Base-by-base conservation (phyloP, 1,140 invertebrate genomes). In the Leptinotarsa texana region DNA sequence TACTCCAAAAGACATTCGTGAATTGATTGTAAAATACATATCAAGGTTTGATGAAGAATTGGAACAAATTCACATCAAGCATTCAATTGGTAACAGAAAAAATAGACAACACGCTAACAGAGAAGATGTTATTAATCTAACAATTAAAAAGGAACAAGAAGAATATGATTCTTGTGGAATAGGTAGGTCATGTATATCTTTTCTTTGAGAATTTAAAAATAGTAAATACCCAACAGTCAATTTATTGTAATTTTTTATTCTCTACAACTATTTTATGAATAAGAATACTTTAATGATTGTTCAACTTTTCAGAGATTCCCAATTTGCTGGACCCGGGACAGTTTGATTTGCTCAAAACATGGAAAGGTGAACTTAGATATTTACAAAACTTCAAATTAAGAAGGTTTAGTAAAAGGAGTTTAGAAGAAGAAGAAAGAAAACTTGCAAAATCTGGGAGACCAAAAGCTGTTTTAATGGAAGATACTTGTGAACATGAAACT, bases 151-250 rank as follows among this genome's bases (percentile, higher is more conserved):
- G 69, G 93, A 95, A 80, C 83, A 72, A 13, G 88, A 90, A 77
- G 93, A 95, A 80, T 94, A 90, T 80, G 85, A 91, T 67, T 90
- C 88, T 0, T 92, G 91, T 83, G 93, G 93, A 70, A 86, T 94
- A 78, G 92, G 91, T 91, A 86, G 72, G 47, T 71, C 0, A 27
- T 27, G 27, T 5, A 27, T 6, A 57, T 72, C 65, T 62, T 72
- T 27, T 73, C 63, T 66, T 62, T 63, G 22, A 63, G 11, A 22
- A 15, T 11, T 11, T 62, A n/a, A 62, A 62, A 62, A 57, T 72
- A 11, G 8, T 3, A 11, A 42, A 42, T 33, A 33, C 8, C 8
- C 33, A 42, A 42, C 8, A 42, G 33, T 42, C 8, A 42, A 42
- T 33, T 33, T 33, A 42, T 3, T 42, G 33, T 42, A 42, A 11